Evolutionary conservation across 2,888 invertebrate species (phyloP).

Genomic region (Drosophila mulleri): DNA sequence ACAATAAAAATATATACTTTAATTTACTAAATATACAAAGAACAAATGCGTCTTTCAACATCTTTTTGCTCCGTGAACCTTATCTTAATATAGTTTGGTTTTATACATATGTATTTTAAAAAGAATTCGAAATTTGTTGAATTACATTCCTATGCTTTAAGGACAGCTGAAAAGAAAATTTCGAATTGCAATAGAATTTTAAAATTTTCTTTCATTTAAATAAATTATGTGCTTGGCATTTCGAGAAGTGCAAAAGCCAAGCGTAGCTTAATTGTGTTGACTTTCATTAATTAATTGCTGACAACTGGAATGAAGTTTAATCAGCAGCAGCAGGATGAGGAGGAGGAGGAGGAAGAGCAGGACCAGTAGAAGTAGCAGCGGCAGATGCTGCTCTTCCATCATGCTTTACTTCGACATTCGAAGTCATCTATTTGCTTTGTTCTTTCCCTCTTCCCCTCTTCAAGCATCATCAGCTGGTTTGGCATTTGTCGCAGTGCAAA

Average conservation of each 20-base stretch:
- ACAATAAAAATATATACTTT: too few species aligned
- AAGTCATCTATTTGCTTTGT: slow-evolving; percentile 22
- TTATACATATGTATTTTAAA: too few species aligned
- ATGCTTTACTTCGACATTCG: neutral
- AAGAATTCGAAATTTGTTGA: too few species aligned
- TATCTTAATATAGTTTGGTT: too few species aligned
- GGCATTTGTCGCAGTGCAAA: slow-evolving; percentile 59
- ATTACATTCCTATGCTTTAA: neutral
- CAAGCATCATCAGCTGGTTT: neutral
- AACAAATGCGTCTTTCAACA: too few species aligned
- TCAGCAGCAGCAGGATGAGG: slow-evolving; percentile 2
- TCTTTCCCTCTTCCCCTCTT: neutral
- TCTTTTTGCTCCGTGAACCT: too few species aligned
- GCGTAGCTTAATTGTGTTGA: slow-evolving; percentile 19
- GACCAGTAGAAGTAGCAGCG: neutral
- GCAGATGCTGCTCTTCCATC: slow-evolving; percentile 8
- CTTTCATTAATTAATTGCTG: slow-evolving; percentile 27
- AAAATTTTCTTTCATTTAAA: slow-evolving; percentile 1
- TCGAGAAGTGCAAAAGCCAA: neutral
- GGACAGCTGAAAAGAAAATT: neutral
- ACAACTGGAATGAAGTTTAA: slow-evolving; percentile 4
- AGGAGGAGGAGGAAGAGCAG: neutral
- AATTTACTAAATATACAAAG: too few species aligned
- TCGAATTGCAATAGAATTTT: too few species aligned
- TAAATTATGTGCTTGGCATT: neutral